A percentile compares a stretch with the other conserved stretches of the same genome.
Evolutionary conservation across 2,797 vertebrate genomes (phyloP).

Genomic region (Pogonophryne albipinna): DNA sequence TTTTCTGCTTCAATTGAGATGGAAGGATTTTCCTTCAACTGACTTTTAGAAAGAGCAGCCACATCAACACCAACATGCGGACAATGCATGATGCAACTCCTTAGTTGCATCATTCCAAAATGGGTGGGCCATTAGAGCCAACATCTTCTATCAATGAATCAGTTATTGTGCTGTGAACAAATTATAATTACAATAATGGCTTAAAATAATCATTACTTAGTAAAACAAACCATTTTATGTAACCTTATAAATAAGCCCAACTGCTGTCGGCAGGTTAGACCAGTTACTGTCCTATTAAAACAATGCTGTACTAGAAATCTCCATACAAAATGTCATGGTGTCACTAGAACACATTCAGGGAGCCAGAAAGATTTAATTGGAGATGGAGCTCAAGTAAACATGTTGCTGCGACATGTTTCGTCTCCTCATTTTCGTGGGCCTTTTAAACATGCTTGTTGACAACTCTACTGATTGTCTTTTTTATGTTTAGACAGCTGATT

Average conservation of each 20-base stretch:
- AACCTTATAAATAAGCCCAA: background rate
- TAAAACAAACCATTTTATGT: background rate
- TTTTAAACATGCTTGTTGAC: background rate
- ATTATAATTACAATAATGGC: no score
- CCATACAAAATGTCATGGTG: background rate
- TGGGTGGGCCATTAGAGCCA: no score
- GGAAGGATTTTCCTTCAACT: background rate
- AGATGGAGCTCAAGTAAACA: background rate
- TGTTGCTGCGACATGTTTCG: fast-evolving
- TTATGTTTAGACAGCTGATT: constrained; percentile 56
- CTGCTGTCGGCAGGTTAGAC: constrained; percentile 1
- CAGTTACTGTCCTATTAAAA: background rate
- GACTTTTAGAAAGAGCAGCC: background rate
- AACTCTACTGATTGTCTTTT: background rate
- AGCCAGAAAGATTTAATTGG: constrained; percentile 5
- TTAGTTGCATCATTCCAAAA: no score
- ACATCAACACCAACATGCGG: background rate
- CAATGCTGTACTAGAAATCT: background rate
- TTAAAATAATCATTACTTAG: no score
- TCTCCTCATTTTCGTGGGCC: no score
- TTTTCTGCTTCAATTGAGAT: background rate
- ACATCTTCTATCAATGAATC: no score
- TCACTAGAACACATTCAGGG: background rate
- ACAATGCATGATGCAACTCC: background rate
- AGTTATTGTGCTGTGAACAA: no score